A percentile compares a stretch with the other conserved stretches of the same genome.
These are phyloP conservation scores for Smittia aterrima DNA, from an alignment of 2,888 invertebrate genomes.

Conservation along the genomic window DNA sequence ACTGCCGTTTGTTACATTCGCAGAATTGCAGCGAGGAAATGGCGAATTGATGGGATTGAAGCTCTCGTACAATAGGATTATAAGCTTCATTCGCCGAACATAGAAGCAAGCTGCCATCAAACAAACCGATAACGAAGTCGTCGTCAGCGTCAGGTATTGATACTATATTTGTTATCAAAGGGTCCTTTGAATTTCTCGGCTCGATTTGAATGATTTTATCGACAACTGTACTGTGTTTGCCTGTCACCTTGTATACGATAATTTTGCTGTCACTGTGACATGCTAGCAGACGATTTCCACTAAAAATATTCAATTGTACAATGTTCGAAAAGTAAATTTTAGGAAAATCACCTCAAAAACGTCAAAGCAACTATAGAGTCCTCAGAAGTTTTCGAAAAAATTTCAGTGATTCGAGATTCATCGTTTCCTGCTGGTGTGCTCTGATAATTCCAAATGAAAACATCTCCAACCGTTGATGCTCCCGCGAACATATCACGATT, in stretches of 20 bases:
- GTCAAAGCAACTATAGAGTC: slow-evolving; percentile 51
- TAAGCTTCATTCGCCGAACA: slow-evolving; percentile 46
- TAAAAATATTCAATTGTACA: too few species aligned
- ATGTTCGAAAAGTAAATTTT: too few species aligned
- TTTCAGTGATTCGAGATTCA: slow-evolving; percentile 46
- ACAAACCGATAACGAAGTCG: slow-evolving; percentile 50
- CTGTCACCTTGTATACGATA: slow-evolving; percentile 48
- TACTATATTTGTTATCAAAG: slow-evolving; percentile 47
- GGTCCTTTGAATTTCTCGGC: slow-evolving; percentile 14
- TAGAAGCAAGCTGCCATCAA: slow-evolving; percentile 50
- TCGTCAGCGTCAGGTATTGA: slow-evolving; percentile 45
- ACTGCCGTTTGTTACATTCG: slow-evolving; percentile 45
- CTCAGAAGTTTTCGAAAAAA: slow-evolving; percentile 47
- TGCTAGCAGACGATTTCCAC: slow-evolving; percentile 47
- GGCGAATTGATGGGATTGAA: slow-evolving; percentile 50
- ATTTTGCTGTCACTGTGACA: slow-evolving; percentile 50
- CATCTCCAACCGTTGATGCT: slow-evolving; percentile 47
- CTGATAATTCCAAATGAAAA: slow-evolving; percentile 50
- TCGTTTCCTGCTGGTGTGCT: neutral
- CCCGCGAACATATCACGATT: slow-evolving; percentile 52
- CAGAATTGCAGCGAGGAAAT: slow-evolving; percentile 47
- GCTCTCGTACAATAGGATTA: slow-evolving; percentile 44
- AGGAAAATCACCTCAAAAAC: too few species aligned
- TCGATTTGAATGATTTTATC: slow-evolving; percentile 46
- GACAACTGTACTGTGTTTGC: slow-evolving; percentile 45